phyloP scores from a whole-genome alignment of 2,797 vertebrate species.

The Mormyrus proboscirostris region DNA sequence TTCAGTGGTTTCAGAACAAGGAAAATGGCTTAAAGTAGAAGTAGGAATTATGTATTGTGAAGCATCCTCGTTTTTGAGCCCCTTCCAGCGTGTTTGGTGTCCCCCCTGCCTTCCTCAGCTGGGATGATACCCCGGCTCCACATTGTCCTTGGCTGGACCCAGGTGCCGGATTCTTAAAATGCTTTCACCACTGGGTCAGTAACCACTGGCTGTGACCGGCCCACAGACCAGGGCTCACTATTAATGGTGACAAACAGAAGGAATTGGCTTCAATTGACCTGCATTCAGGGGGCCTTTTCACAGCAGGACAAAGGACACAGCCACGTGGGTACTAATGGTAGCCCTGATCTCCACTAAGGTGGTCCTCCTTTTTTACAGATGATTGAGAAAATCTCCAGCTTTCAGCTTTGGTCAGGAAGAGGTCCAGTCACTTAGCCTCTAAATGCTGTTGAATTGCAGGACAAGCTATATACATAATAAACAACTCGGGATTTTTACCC shows the following conservation, averaged over 20 bases:
- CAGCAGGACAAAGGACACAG: conserved; percentile 67
- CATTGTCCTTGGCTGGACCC: conserved; percentile 51
- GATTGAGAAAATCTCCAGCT: conserved; percentile 18
- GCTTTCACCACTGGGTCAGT: conserved; percentile 60
- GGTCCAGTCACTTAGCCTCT: neutral
- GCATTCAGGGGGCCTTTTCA: conserved; percentile 68
- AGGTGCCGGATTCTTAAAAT: conserved; percentile 59
- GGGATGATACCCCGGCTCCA: conserved; percentile 41
- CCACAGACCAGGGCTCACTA: conserved; percentile 48
- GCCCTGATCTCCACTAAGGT: conserved; percentile 54
- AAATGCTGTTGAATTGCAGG: neutral
- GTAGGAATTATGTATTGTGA: neutral
- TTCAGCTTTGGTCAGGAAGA: conserved; percentile 5
- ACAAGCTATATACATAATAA: conserved; percentile 8
- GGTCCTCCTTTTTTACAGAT: conserved; percentile 19
- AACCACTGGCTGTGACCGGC: conserved; percentile 51
- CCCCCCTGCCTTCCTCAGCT: conserved; percentile 22
- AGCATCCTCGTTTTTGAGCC: neutral
- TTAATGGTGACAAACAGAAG: conserved; percentile 65
- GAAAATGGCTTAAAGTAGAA: neutral
- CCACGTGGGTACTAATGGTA: conserved; percentile 69
- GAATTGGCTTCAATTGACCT: conserved; percentile 73
- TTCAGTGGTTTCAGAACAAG: neutral
- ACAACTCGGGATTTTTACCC: neutral
- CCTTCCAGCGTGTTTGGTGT: conserved; percentile 4